Percentiles rank a stretch among this genome's conserved stretches.
Conservation (phyloP, 1,140 invertebrate species). For the Bombus waltoni region DNA sequence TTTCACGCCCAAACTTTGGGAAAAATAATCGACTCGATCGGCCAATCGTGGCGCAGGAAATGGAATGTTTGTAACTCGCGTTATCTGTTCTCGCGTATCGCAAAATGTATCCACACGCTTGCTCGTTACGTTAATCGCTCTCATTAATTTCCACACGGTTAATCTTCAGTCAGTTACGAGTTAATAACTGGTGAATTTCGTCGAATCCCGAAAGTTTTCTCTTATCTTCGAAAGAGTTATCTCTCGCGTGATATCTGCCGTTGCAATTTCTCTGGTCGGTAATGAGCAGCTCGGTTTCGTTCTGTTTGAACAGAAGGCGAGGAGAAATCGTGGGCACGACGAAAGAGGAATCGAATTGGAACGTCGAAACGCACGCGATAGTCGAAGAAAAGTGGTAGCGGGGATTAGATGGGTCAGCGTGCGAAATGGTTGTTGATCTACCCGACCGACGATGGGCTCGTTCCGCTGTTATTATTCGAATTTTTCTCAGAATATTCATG, state of each 20-base stretch:
- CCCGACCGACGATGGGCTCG: no score
- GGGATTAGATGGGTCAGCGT: not conserved
- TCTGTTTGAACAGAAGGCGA: not conserved
- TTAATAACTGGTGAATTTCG: not conserved
- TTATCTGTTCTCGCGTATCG: not conserved
- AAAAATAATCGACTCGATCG: not conserved
- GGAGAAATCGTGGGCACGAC: slow-evolving; percentile 36
- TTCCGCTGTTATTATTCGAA: no score
- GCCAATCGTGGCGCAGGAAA: not conserved
- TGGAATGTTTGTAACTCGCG: not conserved
- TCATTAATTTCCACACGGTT: no score
- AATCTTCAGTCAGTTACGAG: no score
- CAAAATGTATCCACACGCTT: not conserved
- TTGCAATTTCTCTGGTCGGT: not conserved
- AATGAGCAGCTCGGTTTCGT: not conserved
- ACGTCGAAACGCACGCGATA: not conserved
- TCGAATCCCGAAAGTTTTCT: not conserved
- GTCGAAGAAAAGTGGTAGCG: not conserved
- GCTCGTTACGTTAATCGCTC: no score
- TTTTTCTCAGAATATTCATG: no score
- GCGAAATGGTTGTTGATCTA: not conserved
- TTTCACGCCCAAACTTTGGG: not conserved
- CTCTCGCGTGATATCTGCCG: not conserved
- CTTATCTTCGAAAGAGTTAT: no score
- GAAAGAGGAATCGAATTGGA: slow-evolving; percentile 25